phyloP scores from a whole-genome alignment of 2,113 vertebrate genomes.

The Ptilonorhynchus violaceus region DNA sequence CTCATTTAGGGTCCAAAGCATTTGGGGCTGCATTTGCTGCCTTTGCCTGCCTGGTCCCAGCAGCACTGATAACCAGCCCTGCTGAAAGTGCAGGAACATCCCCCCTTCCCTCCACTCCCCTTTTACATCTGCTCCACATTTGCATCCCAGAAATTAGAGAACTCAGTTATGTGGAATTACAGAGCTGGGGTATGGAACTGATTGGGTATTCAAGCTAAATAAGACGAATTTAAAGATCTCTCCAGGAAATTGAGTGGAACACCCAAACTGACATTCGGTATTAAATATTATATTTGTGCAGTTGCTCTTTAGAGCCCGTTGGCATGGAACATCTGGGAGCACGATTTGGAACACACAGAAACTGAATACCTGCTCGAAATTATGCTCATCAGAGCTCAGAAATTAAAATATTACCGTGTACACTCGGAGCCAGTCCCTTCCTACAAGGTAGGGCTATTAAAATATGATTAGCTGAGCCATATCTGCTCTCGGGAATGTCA shows the following conservation, averaged over 20 bases:
- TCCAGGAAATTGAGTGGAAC: conserved; percentile 85
- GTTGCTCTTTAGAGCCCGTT: conserved; percentile 55
- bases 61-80: not conserved
- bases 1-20: not conserved
- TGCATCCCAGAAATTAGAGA: conserved; percentile 78
- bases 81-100: conserved; percentile 56
- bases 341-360: conserved; percentile 60
- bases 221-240: conserved; percentile 75
- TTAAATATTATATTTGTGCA: conserved; percentile 72
- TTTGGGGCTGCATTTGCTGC: not conserved
- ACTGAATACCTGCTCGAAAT: conserved; percentile 74
- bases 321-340: conserved; percentile 76
- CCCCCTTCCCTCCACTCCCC: conserved; percentile 36
- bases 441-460: conserved; percentile 76
- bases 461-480: conserved; percentile 73
- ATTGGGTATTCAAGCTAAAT: conserved; percentile 71
- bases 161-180: conserved; percentile 65
- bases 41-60: not conserved
- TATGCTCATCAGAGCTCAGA: conserved; percentile 73
- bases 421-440: conserved; percentile 30
- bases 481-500: conserved; percentile 77
- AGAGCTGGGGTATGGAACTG: conserved; percentile 64
- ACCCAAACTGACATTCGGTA: conserved; percentile 78
- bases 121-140: conserved; percentile 82
- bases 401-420: conserved; percentile 73